Evolutionary conservation across 2,113 vertebrate species (phyloP).

Genomic region (Ctenomys sociabilis): DNA sequence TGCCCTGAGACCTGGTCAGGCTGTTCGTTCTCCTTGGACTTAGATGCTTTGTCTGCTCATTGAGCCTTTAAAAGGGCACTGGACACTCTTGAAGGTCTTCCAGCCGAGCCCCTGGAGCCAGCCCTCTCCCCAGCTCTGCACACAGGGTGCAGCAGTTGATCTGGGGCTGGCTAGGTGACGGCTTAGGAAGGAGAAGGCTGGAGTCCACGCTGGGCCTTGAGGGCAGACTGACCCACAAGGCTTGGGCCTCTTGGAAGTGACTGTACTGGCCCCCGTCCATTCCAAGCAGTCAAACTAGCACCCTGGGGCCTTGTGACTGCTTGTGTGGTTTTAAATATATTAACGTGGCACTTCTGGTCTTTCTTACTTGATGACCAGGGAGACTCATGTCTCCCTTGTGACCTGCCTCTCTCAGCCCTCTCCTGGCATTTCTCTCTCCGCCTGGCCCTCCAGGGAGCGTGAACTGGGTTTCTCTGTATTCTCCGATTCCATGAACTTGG

Average conservation of each 20-base stretch:
- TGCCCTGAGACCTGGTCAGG: not conserved
- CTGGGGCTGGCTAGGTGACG: not conserved
- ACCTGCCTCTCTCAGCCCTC: fast-evolving
- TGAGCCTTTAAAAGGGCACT: not conserved
- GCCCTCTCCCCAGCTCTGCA: not conserved
- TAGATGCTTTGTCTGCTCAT: too few species aligned
- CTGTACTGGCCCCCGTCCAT: not conserved
- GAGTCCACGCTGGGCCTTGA: not conserved
- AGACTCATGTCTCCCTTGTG: not conserved
- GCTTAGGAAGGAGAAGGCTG: not conserved
- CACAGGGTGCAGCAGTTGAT: fast-evolving
- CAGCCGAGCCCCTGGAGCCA: not conserved
- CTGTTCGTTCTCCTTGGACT: not conserved
- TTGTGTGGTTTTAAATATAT: not conserved
- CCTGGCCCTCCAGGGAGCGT: not conserved
- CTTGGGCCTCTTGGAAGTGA: not conserved
- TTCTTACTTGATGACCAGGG: not conserved
- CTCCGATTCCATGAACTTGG: not conserved
- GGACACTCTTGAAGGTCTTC: not conserved
- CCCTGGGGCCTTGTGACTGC: not conserved
- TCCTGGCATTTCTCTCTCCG: too few species aligned
- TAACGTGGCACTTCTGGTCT: not conserved
- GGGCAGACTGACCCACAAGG: not conserved
- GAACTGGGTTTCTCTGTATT: not conserved
- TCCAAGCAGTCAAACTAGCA: not conserved